Evolutionary conservation across 1,140 invertebrate species (phyloP), one percentile per base, ranked within the genome.

Genomic region (Drosophila ananassae): DNA sequence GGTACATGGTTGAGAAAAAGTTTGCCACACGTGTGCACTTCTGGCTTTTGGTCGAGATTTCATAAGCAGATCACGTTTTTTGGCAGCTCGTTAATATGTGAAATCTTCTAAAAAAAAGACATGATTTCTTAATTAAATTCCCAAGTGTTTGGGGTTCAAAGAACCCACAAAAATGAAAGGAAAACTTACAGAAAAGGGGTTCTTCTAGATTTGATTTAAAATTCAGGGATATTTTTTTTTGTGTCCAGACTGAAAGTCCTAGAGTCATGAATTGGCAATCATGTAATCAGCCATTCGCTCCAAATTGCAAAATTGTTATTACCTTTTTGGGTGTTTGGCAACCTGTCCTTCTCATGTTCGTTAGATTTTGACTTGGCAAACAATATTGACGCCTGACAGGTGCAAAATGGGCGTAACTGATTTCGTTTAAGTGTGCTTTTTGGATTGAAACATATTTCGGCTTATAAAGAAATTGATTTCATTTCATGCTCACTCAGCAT

Each of bases 321-420:
- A 37, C 10, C 3, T 37, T 12, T 37, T 37, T 12, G 39, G 39
- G 10, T 39, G 47, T 34, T 55, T 59, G 22, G 22, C n/a, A 10
- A 22, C 44, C 17, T 51, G 30, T 30, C 39, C 17, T 28, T 37
- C 51, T 39, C 24, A 34, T 57, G 41, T 69, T 10, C n/a, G 44
- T 53, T 10, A 37, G 10, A 12, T 12, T 37, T n/a, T 37, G 13
- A 22, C 56, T 28, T 37, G 10, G 7, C 47, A 52, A 13, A 52
- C 37, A 30, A 72, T 21, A 59, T 51, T 58, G 39, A 10, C 32
- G 17, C 21, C 17, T 55, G 71, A 39, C 73, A 75, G 73, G 72
- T 75, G 71, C 12, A 76, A 75, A 76, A 55, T 59, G 59, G 59
- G 58, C 53, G 30, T 67, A 63, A 64, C 41, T 68, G 62, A 32